Evolutionary conservation across 2,113 vertebrate species (phyloP).

Genomic region (Bungarus multicinctus): DNA sequence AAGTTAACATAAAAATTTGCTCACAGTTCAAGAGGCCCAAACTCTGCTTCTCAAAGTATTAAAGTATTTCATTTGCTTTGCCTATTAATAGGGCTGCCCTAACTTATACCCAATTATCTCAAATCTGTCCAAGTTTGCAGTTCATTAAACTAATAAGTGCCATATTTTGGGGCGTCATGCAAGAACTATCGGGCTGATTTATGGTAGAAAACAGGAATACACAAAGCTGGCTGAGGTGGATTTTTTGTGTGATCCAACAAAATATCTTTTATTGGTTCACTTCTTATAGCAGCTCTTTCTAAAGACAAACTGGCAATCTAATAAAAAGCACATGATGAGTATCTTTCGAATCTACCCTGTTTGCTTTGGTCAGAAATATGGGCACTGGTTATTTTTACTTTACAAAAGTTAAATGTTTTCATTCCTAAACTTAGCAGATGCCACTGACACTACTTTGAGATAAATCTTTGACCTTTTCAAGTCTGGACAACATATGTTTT

Average conservation of each 20-base stretch:
- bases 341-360: neutral
- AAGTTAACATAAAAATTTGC: neutral
- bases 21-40: neutral
- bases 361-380: neutral
- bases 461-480: neutral
- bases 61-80: neutral
- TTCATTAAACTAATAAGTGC: neutral
- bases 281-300: neutral
- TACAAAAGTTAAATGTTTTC: conserved; percentile 33
- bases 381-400: neutral
- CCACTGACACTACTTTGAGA: neutral
- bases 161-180: neutral
- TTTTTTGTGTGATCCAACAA: neutral
- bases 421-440: neutral
- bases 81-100: neutral
- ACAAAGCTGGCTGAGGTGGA: neutral
- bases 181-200: neutral
- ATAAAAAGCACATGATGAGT: neutral
- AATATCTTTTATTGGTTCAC: neutral
- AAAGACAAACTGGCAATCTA: neutral
- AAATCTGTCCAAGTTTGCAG: neutral
- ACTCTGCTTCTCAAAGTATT: neutral
- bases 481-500: conserved; percentile 8
- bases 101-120: neutral
- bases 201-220: neutral